Evolutionary conservation across 2,888 invertebrate species (phyloP).

Genomic region (Arrhopalites spinosus): DNA sequence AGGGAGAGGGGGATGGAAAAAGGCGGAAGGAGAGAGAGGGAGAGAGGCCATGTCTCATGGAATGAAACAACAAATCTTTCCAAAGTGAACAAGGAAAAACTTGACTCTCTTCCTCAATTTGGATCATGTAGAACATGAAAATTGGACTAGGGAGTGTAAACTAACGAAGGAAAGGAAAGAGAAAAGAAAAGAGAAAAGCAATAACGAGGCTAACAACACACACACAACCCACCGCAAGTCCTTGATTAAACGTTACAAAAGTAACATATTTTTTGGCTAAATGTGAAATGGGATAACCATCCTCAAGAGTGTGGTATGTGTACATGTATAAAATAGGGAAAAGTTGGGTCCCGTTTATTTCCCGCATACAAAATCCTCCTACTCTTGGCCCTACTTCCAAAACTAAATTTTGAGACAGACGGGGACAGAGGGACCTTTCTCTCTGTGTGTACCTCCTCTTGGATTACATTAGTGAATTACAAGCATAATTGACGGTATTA

Average conservation of each 20-base stretch:
- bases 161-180: no score
- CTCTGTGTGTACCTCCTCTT: background rate
- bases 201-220: constrained; percentile 16
- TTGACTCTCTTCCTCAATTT: no score
- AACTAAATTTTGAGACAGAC: background rate
- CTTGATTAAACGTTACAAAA: no score
- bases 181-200: background rate
- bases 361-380: background rate
- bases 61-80: no score
- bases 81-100: background rate
- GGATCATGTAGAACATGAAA: no score
- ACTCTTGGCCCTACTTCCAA: background rate
- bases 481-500: constrained; percentile 37
- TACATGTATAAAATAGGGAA: background rate
- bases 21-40: background rate
- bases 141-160: constrained; percentile 8
- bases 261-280: no score
- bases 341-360: background rate
- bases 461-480: constrained; percentile 38
- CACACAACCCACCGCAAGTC: background rate
- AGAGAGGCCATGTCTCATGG: no score
- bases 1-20: background rate
- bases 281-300: no score
- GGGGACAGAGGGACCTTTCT: background rate
- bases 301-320: no score